Base-by-base conservation (phyloP, 23 tunicate species). In the Styela clava region DNA sequence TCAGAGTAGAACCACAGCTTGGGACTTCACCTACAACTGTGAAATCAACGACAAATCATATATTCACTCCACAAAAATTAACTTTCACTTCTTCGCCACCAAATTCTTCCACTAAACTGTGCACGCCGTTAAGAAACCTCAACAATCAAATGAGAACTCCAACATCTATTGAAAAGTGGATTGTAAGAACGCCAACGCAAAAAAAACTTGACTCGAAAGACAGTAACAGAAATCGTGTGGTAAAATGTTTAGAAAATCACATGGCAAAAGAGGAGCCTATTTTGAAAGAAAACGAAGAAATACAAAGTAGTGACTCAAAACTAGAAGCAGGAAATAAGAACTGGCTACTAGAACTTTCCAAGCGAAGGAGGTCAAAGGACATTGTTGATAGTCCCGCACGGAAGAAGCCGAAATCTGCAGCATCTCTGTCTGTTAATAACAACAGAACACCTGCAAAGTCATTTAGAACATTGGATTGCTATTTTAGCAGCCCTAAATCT, bases 121-220 rank as follows among this genome's bases (percentile, higher is more conserved):
- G 35, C 12, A 30, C 77, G 34, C 34, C 77, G 12, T 22, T n/a
- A 31, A 31, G 37, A 16, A 26, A 30, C 5, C 32, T 30, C 34
- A 71, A 30, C 7, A 32, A 71, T 34, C 27, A 5, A 26, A 16
- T 21, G 18, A 76, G 0, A 27, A 35, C 81, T n/a, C 64, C 81
- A 16, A n/a, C 81, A 20, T 36, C 64, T 26, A 76, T 44, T 12
- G 81, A 44, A n/a, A 76, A 76, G 2, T 76, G 81, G 63, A 22
- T 35, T 72, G 78, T 34, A 22, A n/a, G 64, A 44, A 76, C 52
- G 22, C 64, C 65, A 35, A 25, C 52, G 7, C n/a, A 33, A 26
- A 44, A 44, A 23, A 76, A 76, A 28, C 22, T 21, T 0, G 18
- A n/a, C 18, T 22, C 31, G 24, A 21, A 18, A 22, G 37, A 34